Percentiles rank a stretch among this genome's conserved stretches.
These are phyloP conservation scores for Trimorus sp. DNA, from an alignment of 2,888 invertebrate species.

Conservation along the genomic window DNA sequence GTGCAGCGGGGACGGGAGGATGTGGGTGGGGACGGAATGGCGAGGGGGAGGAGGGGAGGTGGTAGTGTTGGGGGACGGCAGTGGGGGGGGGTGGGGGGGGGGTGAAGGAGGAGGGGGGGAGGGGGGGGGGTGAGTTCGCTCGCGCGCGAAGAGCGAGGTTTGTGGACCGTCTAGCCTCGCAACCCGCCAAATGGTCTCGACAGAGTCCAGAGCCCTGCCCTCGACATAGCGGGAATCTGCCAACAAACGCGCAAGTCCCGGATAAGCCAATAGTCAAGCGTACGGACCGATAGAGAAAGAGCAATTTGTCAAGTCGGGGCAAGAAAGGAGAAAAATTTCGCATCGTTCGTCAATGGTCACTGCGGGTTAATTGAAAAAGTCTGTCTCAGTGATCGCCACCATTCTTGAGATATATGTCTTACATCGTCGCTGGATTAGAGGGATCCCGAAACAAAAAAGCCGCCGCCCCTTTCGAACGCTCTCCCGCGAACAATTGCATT, in stretches of 20 bases:
- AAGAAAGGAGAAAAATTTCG: slow-evolving; percentile 72
- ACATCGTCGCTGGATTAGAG: slow-evolving; percentile 56
- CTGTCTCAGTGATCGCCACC: slow-evolving; percentile 59
- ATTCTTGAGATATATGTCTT: slow-evolving; percentile 61
- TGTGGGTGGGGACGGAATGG: no score
- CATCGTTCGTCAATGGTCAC: slow-evolving; percentile 71
- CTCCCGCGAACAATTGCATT: slow-evolving; percentile 42
- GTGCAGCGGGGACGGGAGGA: no score
- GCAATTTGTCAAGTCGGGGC: slow-evolving; percentile 72
- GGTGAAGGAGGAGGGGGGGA: no score
- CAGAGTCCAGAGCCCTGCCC: no score
- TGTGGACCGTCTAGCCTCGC: no score
- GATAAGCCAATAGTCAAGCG: slow-evolving; percentile 62
- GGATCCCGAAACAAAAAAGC: slow-evolving; percentile 44
- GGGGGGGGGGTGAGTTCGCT: no score
- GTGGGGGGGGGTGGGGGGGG: no score
- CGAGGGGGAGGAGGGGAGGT: no score
- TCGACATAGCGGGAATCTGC: no score
- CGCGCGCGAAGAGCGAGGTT: no score
- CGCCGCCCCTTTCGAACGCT: slow-evolving; percentile 34
- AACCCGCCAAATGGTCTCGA: no score
- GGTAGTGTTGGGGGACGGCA: no score
- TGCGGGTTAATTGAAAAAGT: slow-evolving; percentile 73
- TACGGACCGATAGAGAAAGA: slow-evolving; percentile 67
- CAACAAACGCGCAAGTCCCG: slow-evolving; percentile 60